phyloP scores from a whole-genome alignment of 2,797 vertebrate species.

The Falco biarmicus region DNA sequence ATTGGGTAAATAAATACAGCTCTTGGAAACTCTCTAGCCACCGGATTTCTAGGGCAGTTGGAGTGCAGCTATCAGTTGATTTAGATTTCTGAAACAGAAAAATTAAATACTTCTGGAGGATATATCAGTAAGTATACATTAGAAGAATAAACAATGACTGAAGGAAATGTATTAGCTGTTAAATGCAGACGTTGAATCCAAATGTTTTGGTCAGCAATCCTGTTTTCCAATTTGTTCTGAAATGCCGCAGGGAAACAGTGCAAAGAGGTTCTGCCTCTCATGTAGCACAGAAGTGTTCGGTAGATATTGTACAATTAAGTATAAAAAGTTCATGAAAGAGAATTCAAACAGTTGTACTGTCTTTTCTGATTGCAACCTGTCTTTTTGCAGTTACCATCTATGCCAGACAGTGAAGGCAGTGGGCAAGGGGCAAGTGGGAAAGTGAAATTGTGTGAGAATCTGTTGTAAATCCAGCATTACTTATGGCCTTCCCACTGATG shows the following conservation, averaged over 20 bases:
- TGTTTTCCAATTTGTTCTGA: background rate
- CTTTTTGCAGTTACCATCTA: too few relatives aligned
- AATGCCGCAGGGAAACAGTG: background rate
- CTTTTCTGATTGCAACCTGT: background rate
- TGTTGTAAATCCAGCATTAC: background rate
- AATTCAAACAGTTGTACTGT: background rate
- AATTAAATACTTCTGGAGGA: background rate
- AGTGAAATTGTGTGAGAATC: background rate
- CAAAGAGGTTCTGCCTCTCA: background rate
- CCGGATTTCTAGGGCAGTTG: background rate
- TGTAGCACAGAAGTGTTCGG: background rate
- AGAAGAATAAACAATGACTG: background rate
- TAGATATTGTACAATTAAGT: background rate
- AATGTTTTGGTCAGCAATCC: background rate
- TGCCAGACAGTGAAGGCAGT: background rate
- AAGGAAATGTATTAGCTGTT: background rate
- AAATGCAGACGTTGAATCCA: background rate
- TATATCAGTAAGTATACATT: background rate
- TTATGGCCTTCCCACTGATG: background rate
- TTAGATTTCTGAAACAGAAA: background rate
- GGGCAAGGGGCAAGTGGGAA: background rate
- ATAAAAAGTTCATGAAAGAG: background rate
- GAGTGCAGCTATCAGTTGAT: background rate
- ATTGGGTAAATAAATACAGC: background rate
- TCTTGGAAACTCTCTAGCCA: background rate